phyloP scores from a whole-genome alignment of 2,113 vertebrate genomes.

The Saguinus imperator region DNA sequence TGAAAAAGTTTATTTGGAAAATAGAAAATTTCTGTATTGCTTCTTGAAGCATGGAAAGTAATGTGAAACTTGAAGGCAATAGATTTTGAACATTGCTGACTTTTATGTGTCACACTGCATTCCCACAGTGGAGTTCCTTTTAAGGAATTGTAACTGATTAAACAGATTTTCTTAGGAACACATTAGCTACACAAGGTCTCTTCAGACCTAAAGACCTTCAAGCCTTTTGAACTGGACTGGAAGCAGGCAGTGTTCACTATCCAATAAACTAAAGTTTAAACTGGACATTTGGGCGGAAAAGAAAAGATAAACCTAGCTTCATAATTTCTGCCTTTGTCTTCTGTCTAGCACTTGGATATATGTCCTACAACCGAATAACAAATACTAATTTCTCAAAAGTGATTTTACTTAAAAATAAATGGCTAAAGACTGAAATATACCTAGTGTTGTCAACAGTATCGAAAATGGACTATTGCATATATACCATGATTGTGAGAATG shows the following conservation, averaged over 20 bases:
- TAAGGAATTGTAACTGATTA: background rate
- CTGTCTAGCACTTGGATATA: background rate
- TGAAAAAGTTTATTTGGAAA: background rate
- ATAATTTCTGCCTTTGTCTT: slow-evolving; percentile 6
- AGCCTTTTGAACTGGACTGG: slow-evolving; percentile 2
- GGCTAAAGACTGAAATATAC: background rate
- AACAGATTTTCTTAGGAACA: slow-evolving; percentile 27
- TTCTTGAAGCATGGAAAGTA: background rate
- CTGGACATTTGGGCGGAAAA: slow-evolving; percentile 19
- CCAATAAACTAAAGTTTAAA: background rate
- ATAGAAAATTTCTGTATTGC: background rate
- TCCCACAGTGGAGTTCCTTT: background rate
- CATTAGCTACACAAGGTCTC: background rate
- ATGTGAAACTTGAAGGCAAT: background rate
- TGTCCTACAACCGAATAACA: background rate
- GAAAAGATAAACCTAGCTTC: background rate
- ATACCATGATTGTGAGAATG: background rate
- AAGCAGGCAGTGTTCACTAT: background rate
- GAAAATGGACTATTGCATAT: background rate
- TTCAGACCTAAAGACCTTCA: slow-evolving; percentile 16
- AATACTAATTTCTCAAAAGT: background rate
- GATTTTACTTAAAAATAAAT: background rate
- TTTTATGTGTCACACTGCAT: background rate
- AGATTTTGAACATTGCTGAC: background rate
- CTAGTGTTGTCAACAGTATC: background rate